Evolutionary conservation across 2,797 vertebrate genomes (phyloP).

Genomic region (Sorex maritimensis): DNA sequence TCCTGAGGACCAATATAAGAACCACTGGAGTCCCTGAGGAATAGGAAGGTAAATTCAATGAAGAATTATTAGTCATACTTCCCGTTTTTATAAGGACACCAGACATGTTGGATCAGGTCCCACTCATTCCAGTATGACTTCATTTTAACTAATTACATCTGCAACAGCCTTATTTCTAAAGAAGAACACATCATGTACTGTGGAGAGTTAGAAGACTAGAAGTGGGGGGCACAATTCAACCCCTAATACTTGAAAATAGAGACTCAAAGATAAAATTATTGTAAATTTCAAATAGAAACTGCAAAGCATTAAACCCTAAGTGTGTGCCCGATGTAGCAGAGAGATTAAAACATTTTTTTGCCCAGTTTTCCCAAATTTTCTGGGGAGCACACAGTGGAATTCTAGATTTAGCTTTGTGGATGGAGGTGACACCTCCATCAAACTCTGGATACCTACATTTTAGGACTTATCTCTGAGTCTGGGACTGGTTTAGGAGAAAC

Average conservation of each 20-base stretch:
- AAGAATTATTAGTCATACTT: not conserved
- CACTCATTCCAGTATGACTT: constrained; percentile 35
- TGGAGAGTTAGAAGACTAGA: not conserved
- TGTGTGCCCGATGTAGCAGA: too few species aligned
- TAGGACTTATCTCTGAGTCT: not conserved
- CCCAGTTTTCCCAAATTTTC: not conserved
- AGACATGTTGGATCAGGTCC: not conserved
- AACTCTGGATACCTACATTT: not conserved
- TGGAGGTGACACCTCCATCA: not conserved
- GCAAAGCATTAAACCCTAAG: not conserved
- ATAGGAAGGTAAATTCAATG: too few species aligned
- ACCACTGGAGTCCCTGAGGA: too few species aligned
- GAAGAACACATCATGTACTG: not conserved
- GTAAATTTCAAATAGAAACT: not conserved
- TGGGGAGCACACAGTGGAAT: fast-evolving
- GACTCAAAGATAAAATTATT: not conserved
- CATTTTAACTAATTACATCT: constrained; percentile 57
- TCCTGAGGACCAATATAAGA: too few species aligned
- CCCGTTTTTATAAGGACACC: not conserved
- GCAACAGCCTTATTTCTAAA: constrained; percentile 15
- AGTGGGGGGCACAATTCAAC: not conserved
- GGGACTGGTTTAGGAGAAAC: not conserved
- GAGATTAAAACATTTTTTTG: too few species aligned
- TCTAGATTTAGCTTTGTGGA: not conserved
- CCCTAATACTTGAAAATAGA: not conserved